Percentiles rank a stretch among this genome's conserved stretches.
phyloP scores from a whole-genome alignment of 2,113 vertebrate species.

The Collichthys lucidus region DNA sequence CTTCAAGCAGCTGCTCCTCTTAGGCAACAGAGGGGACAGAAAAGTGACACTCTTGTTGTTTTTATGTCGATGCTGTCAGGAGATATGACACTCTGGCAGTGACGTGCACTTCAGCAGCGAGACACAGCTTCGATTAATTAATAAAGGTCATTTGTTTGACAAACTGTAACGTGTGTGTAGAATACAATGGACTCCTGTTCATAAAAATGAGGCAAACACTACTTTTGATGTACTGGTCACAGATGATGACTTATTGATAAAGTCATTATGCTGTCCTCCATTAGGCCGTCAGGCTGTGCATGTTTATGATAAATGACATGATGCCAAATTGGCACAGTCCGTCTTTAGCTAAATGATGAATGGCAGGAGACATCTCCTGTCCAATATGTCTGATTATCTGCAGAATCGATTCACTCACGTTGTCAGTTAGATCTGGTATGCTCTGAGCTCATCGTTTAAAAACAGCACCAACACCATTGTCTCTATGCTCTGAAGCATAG shows the following conservation, averaged over 20 bases:
- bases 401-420: constrained; percentile 28
- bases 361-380: constrained; percentile 39
- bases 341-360: constrained; percentile 62
- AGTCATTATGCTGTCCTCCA: constrained; percentile 54
- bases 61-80: constrained; percentile 19
- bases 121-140: constrained; percentile 18
- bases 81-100: constrained; percentile 4
- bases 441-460: constrained; percentile 36
- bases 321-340: constrained; percentile 23
- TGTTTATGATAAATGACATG: constrained; percentile 60
- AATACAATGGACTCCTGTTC: constrained; percentile 17
- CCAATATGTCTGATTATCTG: constrained; percentile 45
- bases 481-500: background rate
- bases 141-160: constrained; percentile 55
- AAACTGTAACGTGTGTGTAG: constrained; percentile 31
- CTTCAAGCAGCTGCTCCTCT: constrained; percentile 12
- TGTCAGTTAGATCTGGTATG: constrained; percentile 10
- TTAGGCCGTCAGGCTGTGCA: constrained; percentile 43
- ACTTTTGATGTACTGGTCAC: constrained; percentile 51
- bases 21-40: background rate
- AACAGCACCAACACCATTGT: background rate
- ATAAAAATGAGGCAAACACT: constrained; percentile 32
- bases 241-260: constrained; percentile 72
- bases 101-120: background rate
- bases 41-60: constrained; percentile 15